These are phyloP conservation scores for Furcula furcula DNA, from an alignment of 2,888 invertebrate genomes.

Conservation along the genomic window DNA sequence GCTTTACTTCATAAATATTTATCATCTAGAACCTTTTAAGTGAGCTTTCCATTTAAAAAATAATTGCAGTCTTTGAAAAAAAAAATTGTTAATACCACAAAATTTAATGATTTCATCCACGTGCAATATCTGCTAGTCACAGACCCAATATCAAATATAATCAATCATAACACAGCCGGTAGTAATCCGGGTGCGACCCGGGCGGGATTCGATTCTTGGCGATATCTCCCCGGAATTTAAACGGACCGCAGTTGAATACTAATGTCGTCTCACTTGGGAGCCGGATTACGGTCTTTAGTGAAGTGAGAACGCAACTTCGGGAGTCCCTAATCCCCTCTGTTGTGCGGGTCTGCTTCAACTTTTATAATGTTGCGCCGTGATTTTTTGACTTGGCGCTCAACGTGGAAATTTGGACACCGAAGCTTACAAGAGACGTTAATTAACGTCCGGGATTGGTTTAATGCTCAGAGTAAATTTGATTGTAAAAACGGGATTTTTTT, in stretches of 20 bases:
- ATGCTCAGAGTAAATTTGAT: no score
- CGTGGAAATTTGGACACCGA: not conserved
- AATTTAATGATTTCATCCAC: no score
- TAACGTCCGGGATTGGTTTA: no score
- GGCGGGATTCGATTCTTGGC: conserved; percentile 5
- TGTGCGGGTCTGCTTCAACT: not conserved
- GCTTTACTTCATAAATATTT: no score
- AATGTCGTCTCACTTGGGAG: conserved; percentile 4
- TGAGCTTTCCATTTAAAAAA: no score
- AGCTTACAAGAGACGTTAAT: no score
- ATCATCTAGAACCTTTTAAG: not conserved
- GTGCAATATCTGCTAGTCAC: no score
- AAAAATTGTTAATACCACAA: no score
- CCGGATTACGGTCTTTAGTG: conserved; percentile 3
- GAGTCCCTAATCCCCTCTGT: conserved; percentile 1
- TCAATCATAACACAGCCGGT: conserved; percentile 7
- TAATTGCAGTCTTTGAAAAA: no score
- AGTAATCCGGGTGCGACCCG: conserved; percentile 5
- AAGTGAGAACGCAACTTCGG: conserved; percentile 1
- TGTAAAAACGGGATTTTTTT: no score
- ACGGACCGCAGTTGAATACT: conserved; percentile 6
- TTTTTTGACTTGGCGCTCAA: not conserved
- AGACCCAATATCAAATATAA: conserved; percentile 1
- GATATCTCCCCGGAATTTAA: conserved; percentile 6
- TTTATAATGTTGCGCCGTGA: not conserved